Conservation (phyloP, 2,113 vertebrate genomes). For the Machaerirhynchus nigripectus region DNA sequence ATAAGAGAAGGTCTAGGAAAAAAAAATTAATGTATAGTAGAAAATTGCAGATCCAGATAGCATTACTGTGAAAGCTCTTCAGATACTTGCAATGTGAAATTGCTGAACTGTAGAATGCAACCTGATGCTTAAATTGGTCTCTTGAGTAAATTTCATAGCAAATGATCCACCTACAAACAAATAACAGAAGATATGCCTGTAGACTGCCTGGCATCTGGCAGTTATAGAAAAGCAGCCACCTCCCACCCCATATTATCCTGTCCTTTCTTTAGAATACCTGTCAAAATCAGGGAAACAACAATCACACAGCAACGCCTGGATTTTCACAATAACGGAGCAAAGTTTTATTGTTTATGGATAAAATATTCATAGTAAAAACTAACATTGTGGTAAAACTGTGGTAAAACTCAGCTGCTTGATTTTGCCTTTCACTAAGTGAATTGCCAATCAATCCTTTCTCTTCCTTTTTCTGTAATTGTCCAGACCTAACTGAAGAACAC, state of each 20-base stretch:
- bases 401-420: background rate
- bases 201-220: background rate
- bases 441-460: background rate
- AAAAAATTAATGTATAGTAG: background rate
- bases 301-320: background rate
- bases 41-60: background rate
- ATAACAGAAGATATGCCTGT: background rate
- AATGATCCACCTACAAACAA: background rate
- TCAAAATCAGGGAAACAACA: background rate
- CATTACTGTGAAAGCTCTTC: background rate
- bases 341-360: background rate
- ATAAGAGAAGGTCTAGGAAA: background rate
- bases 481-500: background rate
- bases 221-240: background rate
- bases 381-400: background rate
- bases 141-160: background rate
- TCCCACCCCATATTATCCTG: rapidly evolving
- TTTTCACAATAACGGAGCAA: background rate
- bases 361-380: background rate
- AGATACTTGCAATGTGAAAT: background rate
- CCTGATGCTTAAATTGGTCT: background rate
- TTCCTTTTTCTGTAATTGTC: background rate
- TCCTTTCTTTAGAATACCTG: background rate
- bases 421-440: background rate
- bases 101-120: background rate